These are phyloP conservation scores for Morelia viridis DNA, from an alignment of 2,797 vertebrate genomes.

Conservation along the genomic window DNA sequence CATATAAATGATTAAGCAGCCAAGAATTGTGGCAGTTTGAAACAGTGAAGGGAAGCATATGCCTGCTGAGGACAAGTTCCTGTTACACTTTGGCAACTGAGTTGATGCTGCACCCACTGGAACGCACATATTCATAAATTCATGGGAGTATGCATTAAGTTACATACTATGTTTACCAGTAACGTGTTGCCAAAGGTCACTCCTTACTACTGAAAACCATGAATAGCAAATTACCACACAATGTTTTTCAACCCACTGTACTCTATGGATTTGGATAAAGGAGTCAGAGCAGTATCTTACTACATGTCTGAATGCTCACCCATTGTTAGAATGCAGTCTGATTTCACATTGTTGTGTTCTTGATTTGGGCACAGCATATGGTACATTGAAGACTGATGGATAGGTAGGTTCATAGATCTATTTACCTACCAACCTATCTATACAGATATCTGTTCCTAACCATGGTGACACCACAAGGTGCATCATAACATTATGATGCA, in stretches of 20 bases:
- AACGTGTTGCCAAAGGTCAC: not conserved
- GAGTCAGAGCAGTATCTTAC: not conserved
- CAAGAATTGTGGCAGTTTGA: slow-evolving; percentile 9
- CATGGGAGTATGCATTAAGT: not conserved
- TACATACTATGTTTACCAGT: not conserved
- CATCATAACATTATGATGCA: not conserved
- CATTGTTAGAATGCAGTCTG: not conserved
- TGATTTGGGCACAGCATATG: not conserved
- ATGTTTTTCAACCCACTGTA: not conserved
- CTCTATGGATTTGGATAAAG: not conserved
- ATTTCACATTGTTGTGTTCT: not conserved
- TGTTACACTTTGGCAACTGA: not conserved
- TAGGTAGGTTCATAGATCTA: not conserved
- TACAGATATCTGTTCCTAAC: not conserved
- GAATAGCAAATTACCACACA: not conserved
- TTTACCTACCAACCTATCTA: not conserved
- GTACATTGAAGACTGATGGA: not conserved
- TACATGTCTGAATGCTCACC: not conserved
- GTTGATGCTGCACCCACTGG: not conserved
- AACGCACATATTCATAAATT: not conserved
- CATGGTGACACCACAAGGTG: not conserved
- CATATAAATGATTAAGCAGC: not conserved
- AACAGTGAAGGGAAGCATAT: not conserved
- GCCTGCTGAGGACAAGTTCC: not conserved
- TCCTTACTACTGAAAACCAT: not conserved